Evolutionary conservation across 2,888 invertebrate species (phyloP).

Genomic region (Luffia ferchaultella): DNA sequence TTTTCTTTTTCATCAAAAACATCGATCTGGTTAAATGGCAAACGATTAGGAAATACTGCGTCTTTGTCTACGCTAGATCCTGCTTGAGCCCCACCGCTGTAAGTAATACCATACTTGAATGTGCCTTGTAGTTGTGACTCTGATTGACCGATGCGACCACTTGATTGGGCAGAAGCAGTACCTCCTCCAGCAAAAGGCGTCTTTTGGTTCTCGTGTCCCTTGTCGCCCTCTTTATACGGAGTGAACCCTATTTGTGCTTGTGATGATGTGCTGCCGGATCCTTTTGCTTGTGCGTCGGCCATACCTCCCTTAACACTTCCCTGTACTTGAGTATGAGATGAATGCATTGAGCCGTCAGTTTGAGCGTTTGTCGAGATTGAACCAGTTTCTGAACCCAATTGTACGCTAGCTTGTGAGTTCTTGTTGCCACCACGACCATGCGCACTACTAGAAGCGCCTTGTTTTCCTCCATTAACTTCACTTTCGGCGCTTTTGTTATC

Average conservation of each 20-base stretch:
- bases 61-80: slow-evolving; percentile 75
- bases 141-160: slow-evolving; percentile 77
- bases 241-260: slow-evolving; percentile 90
- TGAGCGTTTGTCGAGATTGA: slow-evolving; percentile 79
- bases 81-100: slow-evolving; percentile 83
- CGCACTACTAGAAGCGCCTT: slow-evolving; percentile 78
- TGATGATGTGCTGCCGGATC: slow-evolving; percentile 84
- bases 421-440: slow-evolving; percentile 78
- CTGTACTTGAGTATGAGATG: slow-evolving; percentile 82
- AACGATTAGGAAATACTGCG: slow-evolving; percentile 44
- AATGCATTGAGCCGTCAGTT: slow-evolving; percentile 77
- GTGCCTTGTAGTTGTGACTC: slow-evolving; percentile 86
- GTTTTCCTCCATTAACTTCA: slow-evolving; percentile 75
- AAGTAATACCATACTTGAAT: slow-evolving; percentile 79
- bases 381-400: slow-evolving; percentile 78
- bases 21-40: slow-evolving; percentile 49
- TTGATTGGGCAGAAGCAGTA: slow-evolving; percentile 80
- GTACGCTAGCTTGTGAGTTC: slow-evolving; percentile 80
- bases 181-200: slow-evolving; percentile 78
- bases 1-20: slow-evolving; percentile 47
- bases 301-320: slow-evolving; percentile 84
- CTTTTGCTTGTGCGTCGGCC: slow-evolving; percentile 86
- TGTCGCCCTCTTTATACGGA: slow-evolving; percentile 73
- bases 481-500: slow-evolving; percentile 75
- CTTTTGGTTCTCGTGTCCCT: slow-evolving; percentile 49